Percentiles rank a stretch among this genome's conserved stretches.
Evolutionary conservation across 2,888 invertebrate species (phyloP).

Genomic region (Zaprionus lineosus): DNA sequence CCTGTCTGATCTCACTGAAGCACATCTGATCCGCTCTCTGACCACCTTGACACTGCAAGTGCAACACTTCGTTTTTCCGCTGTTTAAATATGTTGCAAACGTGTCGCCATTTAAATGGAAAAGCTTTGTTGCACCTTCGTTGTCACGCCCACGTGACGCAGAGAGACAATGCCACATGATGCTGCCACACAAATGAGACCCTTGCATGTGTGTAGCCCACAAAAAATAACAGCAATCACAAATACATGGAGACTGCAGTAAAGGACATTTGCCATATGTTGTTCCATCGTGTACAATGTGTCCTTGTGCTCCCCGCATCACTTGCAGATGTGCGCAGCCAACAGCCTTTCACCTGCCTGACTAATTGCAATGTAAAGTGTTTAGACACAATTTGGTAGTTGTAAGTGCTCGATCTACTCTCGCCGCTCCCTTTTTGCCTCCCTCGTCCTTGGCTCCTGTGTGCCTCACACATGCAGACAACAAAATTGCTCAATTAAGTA

Average conservation of each 20-base stretch:
- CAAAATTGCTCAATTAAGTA: constrained; percentile 59
- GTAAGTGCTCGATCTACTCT: constrained; percentile 21
- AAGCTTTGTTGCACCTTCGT: constrained; percentile 20
- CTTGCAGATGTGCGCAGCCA: not conserved
- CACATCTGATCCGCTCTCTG: constrained; percentile 1
- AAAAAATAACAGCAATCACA: constrained; percentile 1
- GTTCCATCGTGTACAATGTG: not conserved
- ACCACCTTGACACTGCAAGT: constrained; percentile 22
- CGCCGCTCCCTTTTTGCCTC: not conserved
- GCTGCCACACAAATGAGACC: constrained; percentile 42
- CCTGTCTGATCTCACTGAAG: not conserved
- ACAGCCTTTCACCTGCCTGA: constrained; percentile 22
- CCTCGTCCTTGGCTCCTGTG: not conserved
- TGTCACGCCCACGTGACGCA: constrained; percentile 8
- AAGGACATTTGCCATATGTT: constrained; percentile 24
- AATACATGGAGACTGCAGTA: constrained; percentile 23
- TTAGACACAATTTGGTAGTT: constrained; percentile 60
- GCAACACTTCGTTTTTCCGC: constrained; percentile 12
- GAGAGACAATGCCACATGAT: constrained; percentile 24
- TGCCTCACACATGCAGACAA: constrained; percentile 11
- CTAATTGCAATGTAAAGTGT: constrained; percentile 71
- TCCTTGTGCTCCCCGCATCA: constrained; percentile 18
- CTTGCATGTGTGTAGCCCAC: constrained; percentile 35
- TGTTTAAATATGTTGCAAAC: constrained; percentile 12
- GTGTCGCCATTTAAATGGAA: constrained; percentile 49